Percentiles rank a stretch among this genome's conserved stretches.
These are phyloP conservation scores for Paraplagusia blochii DNA, from an alignment of 2,113 vertebrate species.

Conservation along the genomic window DNA sequence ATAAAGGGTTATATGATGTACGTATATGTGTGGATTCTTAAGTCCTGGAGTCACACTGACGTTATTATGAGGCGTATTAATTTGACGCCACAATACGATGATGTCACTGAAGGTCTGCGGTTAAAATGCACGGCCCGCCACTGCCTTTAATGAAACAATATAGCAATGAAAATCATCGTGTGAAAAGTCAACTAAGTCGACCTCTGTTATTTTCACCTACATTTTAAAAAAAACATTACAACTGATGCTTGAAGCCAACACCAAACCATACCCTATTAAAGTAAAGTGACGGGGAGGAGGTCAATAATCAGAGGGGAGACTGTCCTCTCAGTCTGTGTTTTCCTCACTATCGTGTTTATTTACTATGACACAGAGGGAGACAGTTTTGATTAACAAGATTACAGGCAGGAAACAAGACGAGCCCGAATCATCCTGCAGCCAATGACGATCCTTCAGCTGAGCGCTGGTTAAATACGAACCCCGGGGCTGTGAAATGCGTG, in stretches of 20 bases:
- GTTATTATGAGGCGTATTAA: too few relatives aligned
- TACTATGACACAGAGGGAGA: constrained; percentile 19
- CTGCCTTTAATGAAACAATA: constrained; percentile 8
- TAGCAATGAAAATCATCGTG: constrained; percentile 16
- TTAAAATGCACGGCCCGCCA: too few relatives aligned
- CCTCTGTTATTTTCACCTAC: too few relatives aligned
- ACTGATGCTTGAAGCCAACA: too few relatives aligned
- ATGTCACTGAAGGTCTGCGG: too few relatives aligned
- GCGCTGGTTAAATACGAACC: constrained; percentile 13
- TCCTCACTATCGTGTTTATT: constrained; percentile 26
- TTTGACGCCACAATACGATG: too few relatives aligned
- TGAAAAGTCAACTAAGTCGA: neutral
- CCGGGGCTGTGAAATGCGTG: constrained; percentile 10
- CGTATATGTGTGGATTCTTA: too few relatives aligned
- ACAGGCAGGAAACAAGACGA: constrained; percentile 48
- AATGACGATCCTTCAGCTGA: constrained; percentile 21
- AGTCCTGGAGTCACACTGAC: too few relatives aligned
- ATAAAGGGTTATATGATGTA: too few relatives aligned
- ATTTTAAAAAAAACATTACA: neutral
- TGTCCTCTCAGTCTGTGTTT: constrained; percentile 45
- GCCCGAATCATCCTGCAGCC: constrained; percentile 31
- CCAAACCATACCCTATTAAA: neutral
- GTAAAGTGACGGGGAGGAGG: constrained; percentile 36
- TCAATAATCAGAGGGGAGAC: constrained; percentile 54
- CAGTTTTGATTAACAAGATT: constrained; percentile 47